phyloP scores from a whole-genome alignment of 2,113 vertebrate genomes.

The Phrynocephalus versicolor region DNA sequence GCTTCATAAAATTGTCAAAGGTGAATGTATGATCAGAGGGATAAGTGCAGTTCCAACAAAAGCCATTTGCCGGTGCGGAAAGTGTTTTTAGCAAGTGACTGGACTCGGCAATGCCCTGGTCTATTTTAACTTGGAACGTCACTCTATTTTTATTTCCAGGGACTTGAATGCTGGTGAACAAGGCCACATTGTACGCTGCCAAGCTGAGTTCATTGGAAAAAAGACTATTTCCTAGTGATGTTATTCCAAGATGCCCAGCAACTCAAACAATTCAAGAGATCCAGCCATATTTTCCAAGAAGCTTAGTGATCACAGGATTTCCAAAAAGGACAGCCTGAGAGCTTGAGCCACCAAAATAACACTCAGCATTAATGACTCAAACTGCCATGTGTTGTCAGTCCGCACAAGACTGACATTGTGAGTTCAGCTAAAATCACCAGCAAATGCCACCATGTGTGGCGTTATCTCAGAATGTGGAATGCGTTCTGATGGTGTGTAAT shows the following conservation, averaged over 20 bases:
- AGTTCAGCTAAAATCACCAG: neutral
- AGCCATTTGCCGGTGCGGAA: neutral
- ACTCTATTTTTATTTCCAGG: slow-evolving; percentile 24
- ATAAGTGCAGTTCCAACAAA: neutral
- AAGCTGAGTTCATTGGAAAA: slow-evolving; percentile 4
- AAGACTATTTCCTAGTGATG: neutral
- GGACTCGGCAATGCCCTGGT: neutral
- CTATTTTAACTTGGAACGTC: slow-evolving; percentile 16
- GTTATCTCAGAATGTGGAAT: neutral
- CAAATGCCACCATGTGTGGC: neutral
- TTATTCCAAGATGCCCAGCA: slow-evolving; percentile 14
- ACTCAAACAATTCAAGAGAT: neutral
- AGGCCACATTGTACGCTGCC: neutral
- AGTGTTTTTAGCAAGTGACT: neutral
- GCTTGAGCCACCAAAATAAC: neutral
- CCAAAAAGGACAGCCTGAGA: neutral
- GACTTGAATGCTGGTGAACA: slow-evolving; percentile 15
- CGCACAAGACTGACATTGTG: neutral
- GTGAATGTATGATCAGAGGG: slow-evolving; percentile 7
- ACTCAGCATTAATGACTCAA: neutral
- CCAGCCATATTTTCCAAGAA: neutral
- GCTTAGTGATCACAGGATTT: neutral
- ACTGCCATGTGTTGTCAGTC: neutral
- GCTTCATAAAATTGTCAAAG: slow-evolving; percentile 10
- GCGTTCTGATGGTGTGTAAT: neutral